These are phyloP conservation scores for Heliconius nattereri DNA, from an alignment of 1,140 invertebrate species.

Conservation along the genomic window DNA sequence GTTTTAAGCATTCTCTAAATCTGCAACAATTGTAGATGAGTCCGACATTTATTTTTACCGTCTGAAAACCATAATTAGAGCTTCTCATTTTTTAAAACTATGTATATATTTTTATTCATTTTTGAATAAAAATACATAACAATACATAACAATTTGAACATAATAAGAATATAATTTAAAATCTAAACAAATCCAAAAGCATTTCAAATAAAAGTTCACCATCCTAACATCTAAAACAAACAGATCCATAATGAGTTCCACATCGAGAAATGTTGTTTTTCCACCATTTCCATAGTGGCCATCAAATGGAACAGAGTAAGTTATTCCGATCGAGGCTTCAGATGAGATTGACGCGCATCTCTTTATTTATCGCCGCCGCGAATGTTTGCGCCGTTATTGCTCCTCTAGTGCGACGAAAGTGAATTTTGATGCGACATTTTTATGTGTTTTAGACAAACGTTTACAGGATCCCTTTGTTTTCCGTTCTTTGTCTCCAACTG, in stretches of 20 bases:
- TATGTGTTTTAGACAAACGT: slow-evolving; percentile 53
- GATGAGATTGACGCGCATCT: slow-evolving; percentile 44
- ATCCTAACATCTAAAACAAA: neutral
- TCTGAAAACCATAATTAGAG: too few relatives aligned
- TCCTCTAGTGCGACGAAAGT: slow-evolving; percentile 51
- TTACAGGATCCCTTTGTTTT: slow-evolving; percentile 48
- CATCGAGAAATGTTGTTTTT: slow-evolving; percentile 14
- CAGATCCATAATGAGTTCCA: neutral
- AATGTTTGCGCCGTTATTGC: slow-evolving; percentile 45
- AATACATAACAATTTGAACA: too few relatives aligned
- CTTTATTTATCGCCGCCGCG: slow-evolving; percentile 49
- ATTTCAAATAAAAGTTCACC: neutral
- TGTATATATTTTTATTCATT: too few relatives aligned
- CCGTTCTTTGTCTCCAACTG: slow-evolving; percentile 43
- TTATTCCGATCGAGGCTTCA: slow-evolving; percentile 22
- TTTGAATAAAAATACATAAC: too few relatives aligned
- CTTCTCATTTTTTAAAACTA: neutral
- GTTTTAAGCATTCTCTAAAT: neutral
- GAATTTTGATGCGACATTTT: slow-evolving; percentile 60
- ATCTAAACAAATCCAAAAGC: neutral
- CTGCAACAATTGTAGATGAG: neutral
- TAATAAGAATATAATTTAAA: neutral
- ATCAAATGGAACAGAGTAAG: slow-evolving; percentile 31
- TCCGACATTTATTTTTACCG: neutral
- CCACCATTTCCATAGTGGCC: slow-evolving; percentile 10